These are phyloP conservation scores for Mesorhabditis spiculigera DNA, from an alignment of 2,888 invertebrate genomes.

Conservation along the genomic window DNA sequence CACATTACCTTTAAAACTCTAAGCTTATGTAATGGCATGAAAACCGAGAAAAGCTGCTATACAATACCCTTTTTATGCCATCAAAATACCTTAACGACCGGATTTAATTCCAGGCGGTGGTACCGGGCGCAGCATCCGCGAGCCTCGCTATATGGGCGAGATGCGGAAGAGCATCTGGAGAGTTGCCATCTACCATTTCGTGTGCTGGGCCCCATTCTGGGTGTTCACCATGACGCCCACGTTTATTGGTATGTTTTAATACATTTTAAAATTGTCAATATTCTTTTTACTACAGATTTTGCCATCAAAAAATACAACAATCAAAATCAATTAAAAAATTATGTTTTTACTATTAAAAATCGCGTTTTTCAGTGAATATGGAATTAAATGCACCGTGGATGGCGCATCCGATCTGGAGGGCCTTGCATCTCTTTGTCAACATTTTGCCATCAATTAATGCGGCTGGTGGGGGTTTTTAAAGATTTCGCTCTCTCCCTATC, in stretches of 20 bases:
- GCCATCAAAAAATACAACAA: background rate
- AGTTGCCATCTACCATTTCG: slow-evolving; percentile 48
- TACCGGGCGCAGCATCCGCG: slow-evolving; percentile 15
- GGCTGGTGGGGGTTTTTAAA: slow-evolving; percentile 26
- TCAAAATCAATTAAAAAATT: background rate
- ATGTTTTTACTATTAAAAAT: background rate
- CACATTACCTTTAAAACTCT: too few species aligned
- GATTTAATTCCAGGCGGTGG: background rate
- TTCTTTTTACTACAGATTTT: background rate
- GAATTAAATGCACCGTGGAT: slow-evolving; percentile 1
- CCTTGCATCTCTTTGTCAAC: slow-evolving; percentile 33
- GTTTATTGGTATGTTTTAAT: slow-evolving; percentile 14
- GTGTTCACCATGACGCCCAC: slow-evolving; percentile 35
- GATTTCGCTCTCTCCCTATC: too few species aligned
- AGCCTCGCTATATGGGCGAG: slow-evolving; percentile 46
- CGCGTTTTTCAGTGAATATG: background rate
- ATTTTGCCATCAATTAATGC: slow-evolving; percentile 51
- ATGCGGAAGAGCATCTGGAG: slow-evolving; percentile 47
- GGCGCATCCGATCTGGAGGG: background rate
- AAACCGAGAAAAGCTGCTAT: too few species aligned
- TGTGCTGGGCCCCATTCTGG: slow-evolving; percentile 52
- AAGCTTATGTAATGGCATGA: too few species aligned
- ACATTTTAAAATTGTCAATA: background rate
- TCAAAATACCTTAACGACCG: too few species aligned
- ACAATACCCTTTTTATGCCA: too few species aligned